A percentile compares a stretch with the other conserved stretches of the same genome.
Evolutionary conservation across 2,797 vertebrate genomes (phyloP).

Genomic region (Sciurus carolinensis): DNA sequence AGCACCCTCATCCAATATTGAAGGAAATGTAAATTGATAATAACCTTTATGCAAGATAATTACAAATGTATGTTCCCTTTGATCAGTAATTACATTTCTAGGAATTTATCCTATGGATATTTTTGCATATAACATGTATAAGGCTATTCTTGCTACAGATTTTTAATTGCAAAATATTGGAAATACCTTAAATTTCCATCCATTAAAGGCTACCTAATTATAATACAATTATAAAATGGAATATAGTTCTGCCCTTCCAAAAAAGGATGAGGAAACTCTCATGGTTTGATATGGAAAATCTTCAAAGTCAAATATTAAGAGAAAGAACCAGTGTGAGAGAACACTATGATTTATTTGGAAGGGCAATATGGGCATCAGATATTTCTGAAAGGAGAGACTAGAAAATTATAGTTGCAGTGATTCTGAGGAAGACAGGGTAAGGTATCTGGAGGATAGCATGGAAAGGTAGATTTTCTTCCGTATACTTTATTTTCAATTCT

Average conservation of each 20-base stretch:
- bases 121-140: not conserved
- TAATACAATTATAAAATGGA: rapidly evolving
- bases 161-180: conserved; percentile 58
- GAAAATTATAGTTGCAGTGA: not conserved
- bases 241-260: not conserved
- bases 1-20: not conserved
- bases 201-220: not conserved
- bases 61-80: conserved; percentile 39
- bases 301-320: conserved; percentile 52
- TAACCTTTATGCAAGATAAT: not conserved
- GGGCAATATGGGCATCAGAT: not conserved
- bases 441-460: not conserved
- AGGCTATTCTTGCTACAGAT: not conserved
- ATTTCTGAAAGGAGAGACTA: not conserved
- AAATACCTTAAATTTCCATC: conserved; percentile 7
- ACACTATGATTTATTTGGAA: not conserved
- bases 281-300: conserved; percentile 63
- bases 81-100: not conserved
- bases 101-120: conserved; percentile 1
- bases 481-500: not conserved
- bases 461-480: not conserved
- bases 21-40: not conserved
- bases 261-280: not conserved
- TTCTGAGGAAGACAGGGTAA: not conserved
- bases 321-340: not conserved